Percentiles rank a stretch among this genome's conserved stretches.
Conservation (phyloP, 2,888 invertebrate species). For the Encarsia formosa region DNA sequence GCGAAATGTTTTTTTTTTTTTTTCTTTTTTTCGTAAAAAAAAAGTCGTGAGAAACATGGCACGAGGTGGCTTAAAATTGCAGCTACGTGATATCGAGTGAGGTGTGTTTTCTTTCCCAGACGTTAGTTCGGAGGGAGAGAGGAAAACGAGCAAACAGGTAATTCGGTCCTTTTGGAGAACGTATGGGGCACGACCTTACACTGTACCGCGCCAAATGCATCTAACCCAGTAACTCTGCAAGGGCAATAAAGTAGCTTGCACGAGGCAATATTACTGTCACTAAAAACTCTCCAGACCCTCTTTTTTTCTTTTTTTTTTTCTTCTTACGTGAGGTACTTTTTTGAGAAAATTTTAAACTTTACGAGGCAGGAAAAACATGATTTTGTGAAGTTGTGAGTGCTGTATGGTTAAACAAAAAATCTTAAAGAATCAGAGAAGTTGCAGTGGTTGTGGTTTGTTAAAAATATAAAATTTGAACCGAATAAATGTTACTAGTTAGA, state of each 20-base stretch:
- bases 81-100: conserved; percentile 15
- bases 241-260: conserved; percentile 35
- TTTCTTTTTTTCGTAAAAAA: too few species aligned
- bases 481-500: too few species aligned
- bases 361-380: too few species aligned
- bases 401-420: too few species aligned
- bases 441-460: too few species aligned
- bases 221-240: conserved; percentile 33
- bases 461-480: too few species aligned
- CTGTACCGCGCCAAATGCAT: conserved; percentile 33
- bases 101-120: conserved; percentile 22
- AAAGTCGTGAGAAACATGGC: background rate
- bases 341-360: too few species aligned
- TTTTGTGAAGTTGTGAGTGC: too few species aligned
- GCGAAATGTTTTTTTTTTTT: too few species aligned
- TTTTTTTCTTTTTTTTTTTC: background rate
- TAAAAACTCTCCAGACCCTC: conserved; percentile 30
- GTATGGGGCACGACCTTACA: conserved; percentile 31
- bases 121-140: conserved; percentile 13
- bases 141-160: conserved; percentile 33
- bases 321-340: background rate
- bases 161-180: conserved; percentile 38
- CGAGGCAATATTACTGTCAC: conserved; percentile 38
- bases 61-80: background rate
- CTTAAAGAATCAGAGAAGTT: too few species aligned